Evolutionary conservation across 2,888 invertebrate species (phyloP).

Genomic region (Acronicta psi): DNA sequence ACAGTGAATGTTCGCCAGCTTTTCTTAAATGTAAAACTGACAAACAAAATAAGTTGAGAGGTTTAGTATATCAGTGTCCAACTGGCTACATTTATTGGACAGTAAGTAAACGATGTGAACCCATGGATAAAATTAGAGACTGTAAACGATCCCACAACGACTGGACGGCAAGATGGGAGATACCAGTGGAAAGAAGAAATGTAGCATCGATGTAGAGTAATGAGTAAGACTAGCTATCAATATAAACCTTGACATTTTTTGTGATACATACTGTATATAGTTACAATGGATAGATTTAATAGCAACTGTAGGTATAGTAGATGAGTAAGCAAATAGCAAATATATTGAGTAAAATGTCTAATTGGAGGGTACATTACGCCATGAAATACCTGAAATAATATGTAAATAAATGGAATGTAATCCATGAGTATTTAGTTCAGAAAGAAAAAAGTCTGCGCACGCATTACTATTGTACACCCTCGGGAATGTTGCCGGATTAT

Average conservation of each 20-base stretch:
- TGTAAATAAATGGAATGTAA: neutral
- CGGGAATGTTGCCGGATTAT: too few relatives aligned
- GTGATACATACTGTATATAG: conserved; percentile 52
- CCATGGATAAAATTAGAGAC: conserved; percentile 88
- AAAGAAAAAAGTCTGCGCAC: neutral
- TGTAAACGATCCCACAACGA: conserved; percentile 85
- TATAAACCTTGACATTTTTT: conserved; percentile 37
- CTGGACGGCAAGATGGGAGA: conserved; percentile 87
- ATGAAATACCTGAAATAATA: neutral
- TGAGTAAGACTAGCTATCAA: conserved; percentile 16
- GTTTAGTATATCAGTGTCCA: conserved; percentile 93
- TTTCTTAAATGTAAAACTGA: conserved; percentile 92
- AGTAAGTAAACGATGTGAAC: conserved; percentile 93
- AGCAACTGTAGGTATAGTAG: conserved; percentile 19
- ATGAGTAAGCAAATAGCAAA: conserved; percentile 6
- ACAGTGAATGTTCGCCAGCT: conserved; percentile 91
- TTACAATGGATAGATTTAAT: conserved; percentile 45
- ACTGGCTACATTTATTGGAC: conserved; percentile 93
- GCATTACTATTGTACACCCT: too few relatives aligned
- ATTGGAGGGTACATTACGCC: conserved; percentile 5
- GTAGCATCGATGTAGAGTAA: conserved; percentile 69
- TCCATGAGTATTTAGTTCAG: neutral
- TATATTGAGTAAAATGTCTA: conserved; percentile 43
- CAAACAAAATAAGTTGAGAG: conserved; percentile 88
- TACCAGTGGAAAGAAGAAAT: conserved; percentile 88